Base-by-base conservation (phyloP, 2,888 invertebrate genomes). In the Ormyrus rosae region DNA sequence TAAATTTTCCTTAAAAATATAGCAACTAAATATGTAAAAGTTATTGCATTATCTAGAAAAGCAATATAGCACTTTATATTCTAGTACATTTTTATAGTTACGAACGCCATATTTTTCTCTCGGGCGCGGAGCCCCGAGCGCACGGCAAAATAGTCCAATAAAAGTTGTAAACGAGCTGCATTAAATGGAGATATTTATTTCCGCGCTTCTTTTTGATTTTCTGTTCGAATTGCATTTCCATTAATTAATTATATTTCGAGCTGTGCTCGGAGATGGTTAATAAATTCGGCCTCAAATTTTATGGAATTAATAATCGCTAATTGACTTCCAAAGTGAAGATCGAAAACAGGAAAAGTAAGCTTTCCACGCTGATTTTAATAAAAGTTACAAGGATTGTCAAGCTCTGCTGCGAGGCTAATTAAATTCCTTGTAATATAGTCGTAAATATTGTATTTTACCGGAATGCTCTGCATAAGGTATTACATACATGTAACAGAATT, bases 131-230 rank as follows among this genome's bases (percentile, higher is more conserved):
- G 19, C 6, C 34, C 7, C 19, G 34, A 53, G 51, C 11, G 6
- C 10, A n/a, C 45, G 58, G 13, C 50, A 55, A 68, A 51, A 68
- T 34, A 71, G 60, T 56, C 19, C 7, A 46, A 13, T 74, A 19
- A 65, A 64, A 65, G 48, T 48, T 60, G 19, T 56, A 45, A 11
- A 34, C n/a, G 55, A 45, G 56, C 50, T 10, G 34, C 48, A 11
- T 74, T 48, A 58, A 55, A 55, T 64, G n/a, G 10, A 48, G n/a
- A n/a, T 56, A 65, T 48, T 67, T n/a, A 58, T 58, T 74, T 67
- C 51, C 46, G 11, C 48, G 10, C 3, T 74, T 63, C 51, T 60
- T 60, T 61, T 45, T 61, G 50, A 56, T 50, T 60, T 6, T 50
- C 51, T 19, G 50, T 60, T 71, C 60, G 60, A 60, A 71, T 71